These are phyloP conservation scores for Drosophila quadrilineata DNA, from an alignment of 1,140 invertebrate species.

Conservation along the genomic window DNA sequence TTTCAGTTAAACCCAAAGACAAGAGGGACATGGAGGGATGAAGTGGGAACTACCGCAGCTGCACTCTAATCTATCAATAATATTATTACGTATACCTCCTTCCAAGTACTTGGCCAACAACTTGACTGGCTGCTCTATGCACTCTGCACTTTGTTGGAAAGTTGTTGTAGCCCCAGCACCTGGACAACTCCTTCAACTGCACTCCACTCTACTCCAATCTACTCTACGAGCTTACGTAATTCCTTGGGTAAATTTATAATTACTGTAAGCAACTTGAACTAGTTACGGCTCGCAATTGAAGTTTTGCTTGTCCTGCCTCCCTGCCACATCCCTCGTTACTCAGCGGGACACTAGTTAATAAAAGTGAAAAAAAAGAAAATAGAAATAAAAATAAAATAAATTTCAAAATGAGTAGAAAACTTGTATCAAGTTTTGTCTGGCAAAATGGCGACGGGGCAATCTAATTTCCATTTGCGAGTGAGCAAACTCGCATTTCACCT, in stretches of 20 bases:
- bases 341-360: constrained; percentile 15
- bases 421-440: constrained; percentile 70
- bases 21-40: too few species aligned
- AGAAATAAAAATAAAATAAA: neutral
- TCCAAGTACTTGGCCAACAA: constrained; percentile 11
- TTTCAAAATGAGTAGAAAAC: too few species aligned
- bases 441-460: constrained; percentile 51
- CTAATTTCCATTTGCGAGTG: constrained; percentile 69
- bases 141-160: constrained; percentile 26
- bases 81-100: constrained; percentile 58
- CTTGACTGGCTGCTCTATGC: constrained; percentile 36
- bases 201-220: constrained; percentile 38
- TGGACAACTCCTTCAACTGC: constrained; percentile 28
- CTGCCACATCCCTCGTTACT: neutral
- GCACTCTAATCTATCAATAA: constrained; percentile 74
- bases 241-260: constrained; percentile 77
- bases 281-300: constrained; percentile 60
- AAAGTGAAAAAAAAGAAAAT: neutral
- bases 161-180: constrained; percentile 24
- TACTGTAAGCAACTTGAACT: constrained; percentile 73
- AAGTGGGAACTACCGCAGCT: neutral
- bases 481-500: neutral
- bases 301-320: constrained; percentile 22
- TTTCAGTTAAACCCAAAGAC: too few species aligned
- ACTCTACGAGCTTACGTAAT: constrained; percentile 47